Base-by-base conservation (phyloP, 2,113 vertebrate species). In the Phalacrocorax aristotelis region DNA sequence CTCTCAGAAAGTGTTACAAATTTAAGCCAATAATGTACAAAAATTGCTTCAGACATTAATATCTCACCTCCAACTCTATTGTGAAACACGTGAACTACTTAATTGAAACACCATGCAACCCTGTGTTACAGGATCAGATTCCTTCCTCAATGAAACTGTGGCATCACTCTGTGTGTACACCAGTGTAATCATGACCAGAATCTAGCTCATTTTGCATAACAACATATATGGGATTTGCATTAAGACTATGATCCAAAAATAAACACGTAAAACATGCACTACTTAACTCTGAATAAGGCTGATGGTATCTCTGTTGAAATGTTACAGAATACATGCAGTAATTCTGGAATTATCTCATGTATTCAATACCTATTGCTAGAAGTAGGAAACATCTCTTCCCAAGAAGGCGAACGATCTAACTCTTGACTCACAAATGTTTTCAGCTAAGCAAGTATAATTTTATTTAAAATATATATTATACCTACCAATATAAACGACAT, bases 181-280 rank as follows among this genome's bases (percentile, higher is more conserved):
- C 40, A 57, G 11, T 60, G 68, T 90, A 85, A 83, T 79, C 89
- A 65, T 19, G 64, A 91, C 58, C 91, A 97, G 62, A 95, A 95
- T 27, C 51, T 89, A 90, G 87, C 78, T 91, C 75, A 60, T 81
- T 95, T 30, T 92, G 72, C 65, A 64, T 65, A 90, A 90, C 72
- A 80, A 91, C 70, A 74, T 92, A 87, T 60, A 89, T 72, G 86
- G 86, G 32, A 82, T 95, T 93, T 87, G 36, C 89, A 95, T 89
- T 93, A 95, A 86, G 57, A 61, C 46, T 26, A 30, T 27, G 18
- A 18, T 92, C 94, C 90, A 93, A 92, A 89, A 94, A 84, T 51
- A 88, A 95, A 93, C 68, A 80, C 7, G 75, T 46, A 91, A 55
- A 93, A 70, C 36, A 6, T 52, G 34, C 48, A 68, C 60, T 86